phyloP scores from a whole-genome alignment of 2,888 invertebrate genomes.

The Microdon myrmicae region DNA sequence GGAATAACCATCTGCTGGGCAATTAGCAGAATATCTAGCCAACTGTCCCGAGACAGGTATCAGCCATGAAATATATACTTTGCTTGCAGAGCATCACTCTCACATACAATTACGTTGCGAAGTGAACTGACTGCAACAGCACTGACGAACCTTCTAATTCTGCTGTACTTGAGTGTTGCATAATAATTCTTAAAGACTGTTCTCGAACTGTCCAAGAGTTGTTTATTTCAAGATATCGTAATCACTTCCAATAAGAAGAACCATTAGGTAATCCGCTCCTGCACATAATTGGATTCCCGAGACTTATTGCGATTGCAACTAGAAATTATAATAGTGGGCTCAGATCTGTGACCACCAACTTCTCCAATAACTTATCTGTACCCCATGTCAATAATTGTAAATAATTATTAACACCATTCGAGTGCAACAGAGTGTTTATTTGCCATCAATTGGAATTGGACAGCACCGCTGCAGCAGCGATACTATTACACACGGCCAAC shows the following conservation, averaged over 20 bases:
- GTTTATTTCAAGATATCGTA: conserved; percentile 11
- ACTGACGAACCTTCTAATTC: neutral
- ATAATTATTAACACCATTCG: conserved; percentile 52
- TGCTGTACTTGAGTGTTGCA: neutral
- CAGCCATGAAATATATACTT: neutral
- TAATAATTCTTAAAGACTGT: conserved; percentile 1
- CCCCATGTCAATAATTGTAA: conserved; percentile 44
- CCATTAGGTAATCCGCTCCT: conserved; percentile 47
- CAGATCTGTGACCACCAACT: conserved; percentile 4
- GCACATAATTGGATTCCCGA: conserved; percentile 48
- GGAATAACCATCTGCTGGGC: conserved; percentile 18
- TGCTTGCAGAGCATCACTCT: conserved; percentile 25
- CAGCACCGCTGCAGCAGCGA: conserved; percentile 8
- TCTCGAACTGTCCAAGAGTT: neutral
- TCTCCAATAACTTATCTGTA: neutral
- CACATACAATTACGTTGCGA: conserved; percentile 14
- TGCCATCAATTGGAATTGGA: conserved; percentile 30
- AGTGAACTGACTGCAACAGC: conserved; percentile 25
- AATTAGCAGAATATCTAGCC: conserved; percentile 24
- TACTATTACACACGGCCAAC: conserved; percentile 34
- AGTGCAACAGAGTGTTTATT: conserved; percentile 49
- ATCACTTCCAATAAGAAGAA: conserved; percentile 35
- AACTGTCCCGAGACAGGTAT: conserved; percentile 32
- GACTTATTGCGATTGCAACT: conserved; percentile 50
- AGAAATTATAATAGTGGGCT: conserved; percentile 38